Evolutionary conservation across 2,888 invertebrate genomes (phyloP), one percentile per base, ranked within the genome.

Genomic region (Tetramorium bicarinatum): DNA sequence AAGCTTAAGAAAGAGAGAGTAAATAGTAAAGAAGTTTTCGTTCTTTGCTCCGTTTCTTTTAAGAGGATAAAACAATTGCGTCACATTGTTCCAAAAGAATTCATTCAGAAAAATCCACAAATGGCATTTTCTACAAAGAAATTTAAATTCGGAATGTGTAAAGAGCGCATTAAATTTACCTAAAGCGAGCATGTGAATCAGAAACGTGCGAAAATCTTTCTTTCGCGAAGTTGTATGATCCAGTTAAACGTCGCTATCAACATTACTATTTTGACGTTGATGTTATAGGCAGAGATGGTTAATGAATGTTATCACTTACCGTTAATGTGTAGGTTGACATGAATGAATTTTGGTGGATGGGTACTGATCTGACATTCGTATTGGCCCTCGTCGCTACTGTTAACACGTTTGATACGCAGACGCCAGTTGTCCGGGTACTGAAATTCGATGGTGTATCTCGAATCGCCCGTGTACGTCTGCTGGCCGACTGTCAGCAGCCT

Each of bases 391-490:
- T 96, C 96, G 88, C 95, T 95, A 87, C 95, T 95, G 88, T 95
- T 95, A 72, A 95, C 95, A 88, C 95, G 95, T 86, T 95, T 94
- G 87, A 96, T 95, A 92, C 95, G 95, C 76, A 96, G 94, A 82
- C 96, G 95, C 96, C 96, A 96, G 92, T 96, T 96, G 91, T 95
- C 95, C 52, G 95, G 95, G 90, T 95, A 95, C 90, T 95, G 95
- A 92, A 96, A 96, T 89, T 95, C 95, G 85, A 95, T 94, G 56
- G 94, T 94, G 90, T 95, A 95, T 88, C 96, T 94, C 76, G 95
- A 94, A 93, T 97, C 97, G 49, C 97, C 96, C 34, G 97, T 96
- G 88, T 97, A 97, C 15, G 97, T 96, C 82, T 96, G 96, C 88
- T 96, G 95, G 59, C 97, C 97, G 67, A 97, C 96, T 2, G 97